Conservation (phyloP, 2,888 invertebrate species). For the Scaptomyza caliginosa region DNA sequence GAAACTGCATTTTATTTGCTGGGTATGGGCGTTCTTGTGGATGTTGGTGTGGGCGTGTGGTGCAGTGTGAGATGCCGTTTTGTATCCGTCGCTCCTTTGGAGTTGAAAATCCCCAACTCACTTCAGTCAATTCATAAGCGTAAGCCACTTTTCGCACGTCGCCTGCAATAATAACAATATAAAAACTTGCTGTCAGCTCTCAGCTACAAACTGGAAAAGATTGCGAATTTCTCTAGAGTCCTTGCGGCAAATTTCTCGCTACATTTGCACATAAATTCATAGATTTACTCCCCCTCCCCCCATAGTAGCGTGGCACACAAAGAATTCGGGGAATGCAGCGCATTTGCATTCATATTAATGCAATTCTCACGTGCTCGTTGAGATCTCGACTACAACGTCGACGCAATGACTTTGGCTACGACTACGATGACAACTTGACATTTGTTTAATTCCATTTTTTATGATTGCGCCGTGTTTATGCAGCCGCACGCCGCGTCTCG, state of each 20-base stretch:
- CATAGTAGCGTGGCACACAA: background rate
- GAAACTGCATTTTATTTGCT: slow-evolving; percentile 56
- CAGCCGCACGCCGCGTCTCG: slow-evolving; percentile 53
- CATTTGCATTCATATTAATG: slow-evolving; percentile 78
- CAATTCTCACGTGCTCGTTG: slow-evolving; percentile 78
- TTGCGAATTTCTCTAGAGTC: slow-evolving; percentile 66
- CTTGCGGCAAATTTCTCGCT: slow-evolving; percentile 54
- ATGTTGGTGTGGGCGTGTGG: background rate
- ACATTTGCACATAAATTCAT: slow-evolving; percentile 77
- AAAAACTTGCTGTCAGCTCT: slow-evolving; percentile 71
- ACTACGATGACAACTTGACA: slow-evolving; percentile 47
- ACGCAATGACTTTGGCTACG: slow-evolving; percentile 15
- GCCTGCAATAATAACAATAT: slow-evolving; percentile 58
- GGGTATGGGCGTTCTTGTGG: background rate
- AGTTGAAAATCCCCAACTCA: slow-evolving; percentile 61
- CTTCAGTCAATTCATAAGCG: slow-evolving; percentile 80
- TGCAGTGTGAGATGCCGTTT: slow-evolving; percentile 3
- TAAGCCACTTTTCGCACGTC: slow-evolving; percentile 70
- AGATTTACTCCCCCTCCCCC: slow-evolving; percentile 51
- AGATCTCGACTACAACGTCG: slow-evolving; percentile 23
- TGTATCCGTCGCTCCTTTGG: slow-evolving; percentile 19
- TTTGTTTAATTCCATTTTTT: slow-evolving; percentile 75
- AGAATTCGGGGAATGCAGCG: slow-evolving; percentile 15
- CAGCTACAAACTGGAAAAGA: slow-evolving; percentile 50
- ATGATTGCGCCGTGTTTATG: slow-evolving; percentile 73